phyloP scores from a whole-genome alignment of 2,888 invertebrate species.

The Drosophila kambysellisi region DNA sequence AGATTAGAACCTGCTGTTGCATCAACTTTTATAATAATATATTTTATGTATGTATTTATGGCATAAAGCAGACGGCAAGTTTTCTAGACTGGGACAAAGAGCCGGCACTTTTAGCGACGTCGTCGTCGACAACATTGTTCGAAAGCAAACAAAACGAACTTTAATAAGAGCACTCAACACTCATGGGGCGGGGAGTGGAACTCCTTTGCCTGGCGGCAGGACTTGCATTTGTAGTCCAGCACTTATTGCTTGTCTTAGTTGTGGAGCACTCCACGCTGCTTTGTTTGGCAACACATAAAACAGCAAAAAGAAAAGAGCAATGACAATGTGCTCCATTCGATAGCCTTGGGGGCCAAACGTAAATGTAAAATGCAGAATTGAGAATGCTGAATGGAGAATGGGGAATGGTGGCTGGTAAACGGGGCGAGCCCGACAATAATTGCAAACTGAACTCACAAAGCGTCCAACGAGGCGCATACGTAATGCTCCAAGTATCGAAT shows the following conservation, averaged over 20 bases:
- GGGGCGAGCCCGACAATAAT: constrained; percentile 53
- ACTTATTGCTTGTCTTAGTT: constrained; percentile 45
- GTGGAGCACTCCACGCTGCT: constrained; percentile 56
- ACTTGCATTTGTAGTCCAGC: constrained; percentile 25
- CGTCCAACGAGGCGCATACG: constrained; percentile 51
- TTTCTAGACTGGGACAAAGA: constrained; percentile 26
- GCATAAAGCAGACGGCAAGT: constrained; percentile 30
- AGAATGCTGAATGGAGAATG: constrained; percentile 4
- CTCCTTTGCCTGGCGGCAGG: constrained; percentile 8
- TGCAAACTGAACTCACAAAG: constrained; percentile 55
- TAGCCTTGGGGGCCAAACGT: constrained; percentile 63
- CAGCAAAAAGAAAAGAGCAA: constrained; percentile 51
- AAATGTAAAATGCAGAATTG: constrained; percentile 33
- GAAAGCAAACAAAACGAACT: constrained; percentile 75
- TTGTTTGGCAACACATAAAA: constrained; percentile 63
- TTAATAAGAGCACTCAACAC: constrained; percentile 72
- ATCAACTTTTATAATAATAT: constrained; percentile 14
- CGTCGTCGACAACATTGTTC: constrained; percentile 68
- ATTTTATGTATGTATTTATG: constrained; percentile 22
- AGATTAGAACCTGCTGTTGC: constrained; percentile 28
- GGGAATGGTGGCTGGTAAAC: constrained; percentile 32
- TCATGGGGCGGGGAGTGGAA: constrained; percentile 17
- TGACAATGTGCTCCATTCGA: constrained; percentile 67
- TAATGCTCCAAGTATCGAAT: constrained; percentile 62
- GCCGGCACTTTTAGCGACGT: constrained; percentile 42